Base-by-base conservation (phyloP, 2,797 vertebrate genomes). In the Nyctalus aviator region DNA sequence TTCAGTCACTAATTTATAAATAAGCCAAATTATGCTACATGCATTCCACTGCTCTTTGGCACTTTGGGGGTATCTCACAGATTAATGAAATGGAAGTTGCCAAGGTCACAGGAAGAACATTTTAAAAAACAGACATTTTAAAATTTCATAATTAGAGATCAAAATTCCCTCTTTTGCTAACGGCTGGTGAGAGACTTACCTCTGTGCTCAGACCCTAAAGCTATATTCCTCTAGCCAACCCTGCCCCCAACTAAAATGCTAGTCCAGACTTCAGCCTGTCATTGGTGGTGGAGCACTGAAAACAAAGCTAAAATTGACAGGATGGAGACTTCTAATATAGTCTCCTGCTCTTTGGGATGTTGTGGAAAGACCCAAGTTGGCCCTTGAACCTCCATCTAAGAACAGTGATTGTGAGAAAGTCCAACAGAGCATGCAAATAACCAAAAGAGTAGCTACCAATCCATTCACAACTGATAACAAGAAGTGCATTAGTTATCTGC, bases 1-100 rank as follows among this genome's bases (percentile, higher is more conserved):
- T 8, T n/a, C 1, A 25, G 13, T 84, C 82, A 64, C 83, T 90
- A 79, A 69, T 76, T 78, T 81, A 59, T 71, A 90, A 66, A 75
- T 71, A 72, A 78, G 21, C 9, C 21, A 7, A 9, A n/a, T 30
- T 53, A 20, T 8, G 41, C 27, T 35, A 32, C 75, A 30, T 12
- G 6, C 3, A 75, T 83, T 68, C 9, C n/a, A 75, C 9, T 55
- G 50, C 35, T 64, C 20, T 44, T 66, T 37, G 27, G 59, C n/a
- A 68, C 25, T 48, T 78, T 27, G 21, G 0, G 32, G 7, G 11
- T 48, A 0, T 57, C 30, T 53, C 3, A 1, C 13, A 68, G 23
- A 75, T n/a, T n/a, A n/a, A n/a, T n/a, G n/a, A n/a, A n/a, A n/a
- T n/a, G n/a, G n/a, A n/a, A n/a, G 18, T 20, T 82, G 20, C 50